Percentiles rank a stretch among this genome's conserved stretches.
Conservation (phyloP, 23 tunicate species). For the Ciona savignyi region DNA sequence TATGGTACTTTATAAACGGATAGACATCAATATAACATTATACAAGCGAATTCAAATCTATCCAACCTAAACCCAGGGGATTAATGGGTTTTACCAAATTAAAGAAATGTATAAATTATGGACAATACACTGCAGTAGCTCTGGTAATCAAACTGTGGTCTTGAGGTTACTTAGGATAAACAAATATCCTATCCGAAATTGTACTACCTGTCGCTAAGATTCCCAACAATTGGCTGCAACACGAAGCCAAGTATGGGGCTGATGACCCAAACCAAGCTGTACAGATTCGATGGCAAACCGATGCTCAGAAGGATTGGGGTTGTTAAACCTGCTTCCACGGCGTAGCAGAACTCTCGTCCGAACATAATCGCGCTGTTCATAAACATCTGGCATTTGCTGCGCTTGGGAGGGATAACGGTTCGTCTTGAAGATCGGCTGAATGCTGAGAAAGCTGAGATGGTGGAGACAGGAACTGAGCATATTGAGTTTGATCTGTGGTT, state of each 20-base stretch:
- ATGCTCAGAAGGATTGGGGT: slow-evolving; percentile 87
- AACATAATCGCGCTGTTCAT: slow-evolving; percentile 69
- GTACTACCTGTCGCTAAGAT: slow-evolving; percentile 63
- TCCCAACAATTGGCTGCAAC: slow-evolving; percentile 73
- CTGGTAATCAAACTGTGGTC: no score
- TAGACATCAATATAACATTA: no score
- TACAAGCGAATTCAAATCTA: not conserved
- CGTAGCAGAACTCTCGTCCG: slow-evolving; percentile 85
- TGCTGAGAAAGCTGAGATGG: slow-evolving; percentile 67
- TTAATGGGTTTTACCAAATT: no score
- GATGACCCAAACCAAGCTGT: slow-evolving; percentile 86
- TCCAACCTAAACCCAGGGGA: no score
- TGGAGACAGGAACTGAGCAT: slow-evolving; percentile 52
- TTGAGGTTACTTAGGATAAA: no score
- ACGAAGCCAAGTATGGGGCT: slow-evolving; percentile 84
- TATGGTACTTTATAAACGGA: no score
- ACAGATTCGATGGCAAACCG: slow-evolving; percentile 74
- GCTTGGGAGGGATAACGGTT: slow-evolving; percentile 21
- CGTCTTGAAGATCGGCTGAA: slow-evolving; percentile 18
- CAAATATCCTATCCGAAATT: not conserved
- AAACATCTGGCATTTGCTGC: slow-evolving; percentile 39
- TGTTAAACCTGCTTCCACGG: slow-evolving; percentile 73
- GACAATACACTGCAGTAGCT: no score
- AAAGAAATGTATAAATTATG: no score
- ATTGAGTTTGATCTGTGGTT: slow-evolving; percentile 20